Base-by-base conservation (phyloP, 2,113 vertebrate genomes). In the Cochlearius cochlearius region DNA sequence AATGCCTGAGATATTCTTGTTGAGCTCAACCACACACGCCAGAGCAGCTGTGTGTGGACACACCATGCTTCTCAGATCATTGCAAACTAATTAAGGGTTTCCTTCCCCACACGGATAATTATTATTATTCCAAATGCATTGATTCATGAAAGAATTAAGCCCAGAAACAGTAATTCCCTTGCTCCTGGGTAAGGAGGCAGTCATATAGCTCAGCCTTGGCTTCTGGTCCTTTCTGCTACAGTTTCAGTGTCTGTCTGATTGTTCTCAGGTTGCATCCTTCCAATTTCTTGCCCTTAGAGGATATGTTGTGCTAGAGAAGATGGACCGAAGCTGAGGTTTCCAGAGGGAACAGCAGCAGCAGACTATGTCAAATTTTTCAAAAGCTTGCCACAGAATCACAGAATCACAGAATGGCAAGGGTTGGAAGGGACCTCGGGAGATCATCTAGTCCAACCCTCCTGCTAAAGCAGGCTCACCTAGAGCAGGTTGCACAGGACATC, bases 41-140 rank as follows among this genome's bases (percentile, higher is more conserved):
- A 94, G 55, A 94, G 79, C 78, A 88, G 82, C 82, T 95, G 78
- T 72, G 55, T 82, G 38, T 84, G 52, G 89, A 84, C 59, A 88
- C 19, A 74, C 15, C 27, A 25, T 49, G 56, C 30, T 49, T 87
- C 83, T 95, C 52, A 76, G 63, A 74, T 89, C 68, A 75, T 2
- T 91, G 43, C 34, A 72, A 92, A 81, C 21, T 89, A 94, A 93
- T 86, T 84, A 90, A 92, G 21, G 34, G 41, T 15, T 88, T 88
- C 64, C 13, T 86, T 92, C 30, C 52, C 10, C 47, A 74, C 34
- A 55, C 1, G 1, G 34, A 84, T 80, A n/a, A 89, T 95, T 85
- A 91, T 90, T 92, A 84, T 86, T 90, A 69, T 92, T 94, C 56
- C 76, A 95, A 89, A 93, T 72, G 16, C 25, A 86, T 59, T 77